Evolutionary conservation across 2,888 invertebrate species (phyloP).

Genomic region (Lutraria lutraria): DNA sequence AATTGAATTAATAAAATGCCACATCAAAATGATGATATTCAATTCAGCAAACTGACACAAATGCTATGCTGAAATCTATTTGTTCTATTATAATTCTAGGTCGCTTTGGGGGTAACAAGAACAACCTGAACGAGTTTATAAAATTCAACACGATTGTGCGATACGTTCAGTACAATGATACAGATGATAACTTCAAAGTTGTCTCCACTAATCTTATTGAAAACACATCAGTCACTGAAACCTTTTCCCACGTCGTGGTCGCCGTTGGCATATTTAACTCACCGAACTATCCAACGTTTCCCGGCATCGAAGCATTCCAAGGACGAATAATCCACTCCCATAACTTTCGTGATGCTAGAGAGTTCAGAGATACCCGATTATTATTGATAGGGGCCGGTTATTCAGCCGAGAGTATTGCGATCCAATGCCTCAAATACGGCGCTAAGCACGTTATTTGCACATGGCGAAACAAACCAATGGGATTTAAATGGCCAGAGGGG

Average conservation of each 20-base stretch:
- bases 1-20: too few species aligned
- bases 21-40: too few species aligned
- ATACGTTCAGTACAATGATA: constrained; percentile 41
- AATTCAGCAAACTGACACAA: too few species aligned
- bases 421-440: constrained; percentile 57
- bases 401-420: constrained; percentile 59
- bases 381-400: constrained; percentile 56
- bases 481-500: constrained; percentile 54
- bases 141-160: constrained; percentile 51
- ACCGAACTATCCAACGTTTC: constrained; percentile 40
- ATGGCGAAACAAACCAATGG: constrained; percentile 52
- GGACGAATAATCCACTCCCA: constrained; percentile 52
- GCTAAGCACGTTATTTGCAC: constrained; percentile 44
- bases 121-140: constrained; percentile 42
- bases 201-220: constrained; percentile 25
- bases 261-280: constrained; percentile 42
- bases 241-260: constrained; percentile 47
- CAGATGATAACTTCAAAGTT: constrained; percentile 38
- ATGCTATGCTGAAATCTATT: background rate
- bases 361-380: constrained; percentile 52
- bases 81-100: background rate
- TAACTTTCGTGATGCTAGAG: constrained; percentile 49
- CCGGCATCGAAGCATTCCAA: constrained; percentile 49
- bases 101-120: background rate
- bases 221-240: background rate